Conservation (phyloP, 2,888 invertebrate genomes). For the Dryococelus australis region DNA sequence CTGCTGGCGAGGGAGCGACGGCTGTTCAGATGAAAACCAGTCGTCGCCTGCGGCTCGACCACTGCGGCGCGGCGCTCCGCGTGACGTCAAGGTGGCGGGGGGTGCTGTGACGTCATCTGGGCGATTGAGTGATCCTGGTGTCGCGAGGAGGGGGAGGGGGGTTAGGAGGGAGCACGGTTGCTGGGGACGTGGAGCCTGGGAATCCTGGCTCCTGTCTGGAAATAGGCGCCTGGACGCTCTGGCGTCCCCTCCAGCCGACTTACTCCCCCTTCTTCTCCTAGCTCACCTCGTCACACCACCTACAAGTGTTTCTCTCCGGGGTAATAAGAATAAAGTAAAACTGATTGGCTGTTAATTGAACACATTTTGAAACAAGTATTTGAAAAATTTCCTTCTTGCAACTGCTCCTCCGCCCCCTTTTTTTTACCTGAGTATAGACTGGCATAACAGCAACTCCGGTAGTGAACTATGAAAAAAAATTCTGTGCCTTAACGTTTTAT, state of each 20-base stretch:
- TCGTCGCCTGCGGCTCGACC: no score
- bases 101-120: neutral
- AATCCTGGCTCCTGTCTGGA: constrained; percentile 16
- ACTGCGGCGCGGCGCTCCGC: no score
- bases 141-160: neutral
- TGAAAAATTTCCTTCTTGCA: no score
- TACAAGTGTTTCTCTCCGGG: neutral
- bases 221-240: neutral
- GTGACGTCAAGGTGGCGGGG: constrained; percentile 53
- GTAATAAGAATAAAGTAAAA: neutral
- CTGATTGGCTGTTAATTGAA: no score
- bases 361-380: no score
- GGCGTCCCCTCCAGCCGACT: neutral
- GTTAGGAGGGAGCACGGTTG: neutral
- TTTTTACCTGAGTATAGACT: no score
- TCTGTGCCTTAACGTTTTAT: no score
- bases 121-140: neutral
- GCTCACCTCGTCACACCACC: neutral
- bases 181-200: neutral
- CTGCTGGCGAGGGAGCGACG: no score
- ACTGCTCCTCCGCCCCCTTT: no score
- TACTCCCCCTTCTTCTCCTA: neutral
- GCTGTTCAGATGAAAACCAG: no score
- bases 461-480: no score
- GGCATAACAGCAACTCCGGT: no score